Evolutionary conservation across 2,113 vertebrate genomes (phyloP), one percentile per base, ranked within the genome.

Genomic region (Theristicus caerulescens): DNA sequence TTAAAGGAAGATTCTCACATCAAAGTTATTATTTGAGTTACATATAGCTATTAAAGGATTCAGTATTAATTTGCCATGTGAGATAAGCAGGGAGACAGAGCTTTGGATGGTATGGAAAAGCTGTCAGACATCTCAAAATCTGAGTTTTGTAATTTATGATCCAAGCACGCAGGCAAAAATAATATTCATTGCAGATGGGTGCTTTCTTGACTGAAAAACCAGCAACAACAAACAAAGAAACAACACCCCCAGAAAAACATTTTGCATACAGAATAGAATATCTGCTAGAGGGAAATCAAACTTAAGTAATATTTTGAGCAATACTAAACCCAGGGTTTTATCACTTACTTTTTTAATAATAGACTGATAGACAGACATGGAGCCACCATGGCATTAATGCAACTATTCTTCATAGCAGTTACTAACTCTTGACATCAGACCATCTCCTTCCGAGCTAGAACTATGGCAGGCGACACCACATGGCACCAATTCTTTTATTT

Each of bases 401-500:
- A 72, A 59, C 4, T 4, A 46, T 90, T 74, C 20, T 38, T 49
- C 73, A 36, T 3, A 36, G 40, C 13, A 17, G 12, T 58, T 62
- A 32, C 26, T 38, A 36, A 69, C 13, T 79, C 62, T 16, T 76
- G 34, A 61, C 10, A 1, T 49, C 40, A 87, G 52, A 19, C 4
- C 26, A 61, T 32, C 34, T 86, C n/a, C 25, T 71, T 70, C 34
- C 7, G 32, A 84, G 29, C 6, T 58, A 74, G 47, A 93, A 57
- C 7, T 64, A 19, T 24, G 1, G 8, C 62, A 88, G 18, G 9
- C 5, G 78, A 65, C 34, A 84, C 5, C 9, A 20, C 21, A 58
- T 4, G 3, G 5, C 4, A 62, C 1, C 2, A 44, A 6, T 26
- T 82, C 0, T 11, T 36, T 49, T 22, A 20, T 51, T 47, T 36